Percentiles rank a stretch among this genome's conserved stretches.
Conservation (phyloP, 53 echinoderm and acorn worm genomes). For the Echinometra lucunter region DNA sequence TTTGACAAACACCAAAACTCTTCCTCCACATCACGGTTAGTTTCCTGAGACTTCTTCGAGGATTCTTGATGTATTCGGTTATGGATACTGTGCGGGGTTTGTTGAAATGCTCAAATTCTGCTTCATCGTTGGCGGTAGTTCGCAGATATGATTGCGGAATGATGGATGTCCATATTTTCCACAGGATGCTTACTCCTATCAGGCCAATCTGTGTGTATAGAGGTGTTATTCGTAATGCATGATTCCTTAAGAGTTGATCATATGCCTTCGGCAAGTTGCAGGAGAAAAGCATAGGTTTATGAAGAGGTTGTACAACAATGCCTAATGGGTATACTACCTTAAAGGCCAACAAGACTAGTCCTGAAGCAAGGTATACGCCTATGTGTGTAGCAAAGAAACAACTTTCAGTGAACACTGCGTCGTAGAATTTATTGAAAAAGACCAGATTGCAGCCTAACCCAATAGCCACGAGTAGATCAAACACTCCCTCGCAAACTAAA, state of each 20-base stretch:
- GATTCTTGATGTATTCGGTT: background rate
- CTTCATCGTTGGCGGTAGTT: background rate
- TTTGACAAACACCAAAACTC: background rate
- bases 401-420: background rate
- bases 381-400: background rate
- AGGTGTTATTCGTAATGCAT: background rate
- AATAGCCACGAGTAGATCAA: background rate
- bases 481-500: slow-evolving; percentile 27
- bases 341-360: background rate
- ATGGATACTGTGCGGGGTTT: background rate
- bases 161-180: slow-evolving; percentile 26
- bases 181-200: background rate
- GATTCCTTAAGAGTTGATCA: background rate
- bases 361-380: slow-evolving; percentile 7
- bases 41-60: background rate
- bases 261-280: background rate
- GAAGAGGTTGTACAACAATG: background rate
- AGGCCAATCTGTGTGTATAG: background rate
- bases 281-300: background rate
- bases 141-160: background rate
- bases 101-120: slow-evolving; percentile 4
- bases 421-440: slow-evolving; percentile 14
- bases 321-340: background rate
- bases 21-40: background rate
- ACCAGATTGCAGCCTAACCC: slow-evolving; percentile 14